Evolutionary conservation across 2,797 vertebrate genomes (phyloP), one percentile per base, ranked within the genome.

Genomic region (Tauraco hartlaubi): DNA sequence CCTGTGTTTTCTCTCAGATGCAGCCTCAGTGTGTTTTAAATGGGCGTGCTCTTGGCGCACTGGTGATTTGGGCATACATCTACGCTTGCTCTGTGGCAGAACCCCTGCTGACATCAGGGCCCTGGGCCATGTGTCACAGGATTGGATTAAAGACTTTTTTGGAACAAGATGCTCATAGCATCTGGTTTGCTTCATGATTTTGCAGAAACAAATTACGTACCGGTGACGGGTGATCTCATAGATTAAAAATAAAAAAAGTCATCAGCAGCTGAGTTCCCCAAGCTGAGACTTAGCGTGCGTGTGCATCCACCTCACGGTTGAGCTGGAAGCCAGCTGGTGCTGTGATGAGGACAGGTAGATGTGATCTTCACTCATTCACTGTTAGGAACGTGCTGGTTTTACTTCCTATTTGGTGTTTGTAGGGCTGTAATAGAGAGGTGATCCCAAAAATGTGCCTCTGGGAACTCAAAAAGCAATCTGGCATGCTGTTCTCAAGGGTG

Each of bases 101-200:
- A 8, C 43, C 80, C 52, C 11, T 92, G 69, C 85, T 94, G 90
- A 78, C 88, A 84, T 85, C 37, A 48, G 80, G 83, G 66, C 81
- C 77, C 49, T 0, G 2, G 84, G 84, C 85, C 63, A 20, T 55
- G 74, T 94, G 90, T 86, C 85, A 52, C 51, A 73, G 90, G 59
- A 73, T 52, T 93, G 84, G 37, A 82, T 87, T 81, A 82, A 87
- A 85, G 81, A 25, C 74, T 18, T 58, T 62, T 81, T 78, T 82
- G 67, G 90, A 92, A n/a, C 52, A 71, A 90, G 76, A 66, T 75
- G 90, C 90, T 83, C 16, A 1, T 43, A 48, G 85, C 73, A 88
- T 94, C 86, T 96, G 84, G 33, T 91, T 97, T 92, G 52, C 52
- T 76, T 96, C 81, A 62, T 80, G 90, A 58, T 74, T 92, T 78